Conservation (phyloP, 2,113 vertebrate species). For the Percopsis transmontana region DNA sequence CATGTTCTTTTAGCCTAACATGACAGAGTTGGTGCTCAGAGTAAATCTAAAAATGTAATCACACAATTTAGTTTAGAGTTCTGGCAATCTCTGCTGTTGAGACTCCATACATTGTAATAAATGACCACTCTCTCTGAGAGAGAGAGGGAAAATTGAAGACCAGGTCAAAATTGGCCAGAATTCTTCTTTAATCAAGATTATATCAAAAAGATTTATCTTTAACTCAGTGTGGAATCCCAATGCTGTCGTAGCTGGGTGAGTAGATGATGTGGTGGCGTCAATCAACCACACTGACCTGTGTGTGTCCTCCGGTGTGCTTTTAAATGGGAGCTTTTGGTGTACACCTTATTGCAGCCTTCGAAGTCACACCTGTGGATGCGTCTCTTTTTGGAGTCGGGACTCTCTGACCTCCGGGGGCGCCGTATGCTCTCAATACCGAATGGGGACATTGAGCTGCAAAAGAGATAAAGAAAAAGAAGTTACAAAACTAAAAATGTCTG, state of each 20-base stretch:
- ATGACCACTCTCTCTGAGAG: too few species aligned
- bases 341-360: conserved; percentile 99
- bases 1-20: too few species aligned
- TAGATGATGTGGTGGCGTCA: background rate
- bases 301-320: conserved; percentile 98
- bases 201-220: too few species aligned
- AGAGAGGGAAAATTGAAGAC: too few species aligned
- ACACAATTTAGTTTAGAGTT: too few species aligned
- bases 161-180: too few species aligned
- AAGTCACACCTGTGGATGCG: conserved; percentile 99
- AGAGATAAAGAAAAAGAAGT: conserved; percentile 30
- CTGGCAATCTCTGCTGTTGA: too few species aligned
- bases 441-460: conserved; percentile 92
- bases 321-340: conserved; percentile 99
- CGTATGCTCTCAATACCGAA: conserved; percentile 99
- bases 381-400: conserved; percentile 95
- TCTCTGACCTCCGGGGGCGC: conserved; percentile 93
- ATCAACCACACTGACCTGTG: conserved; percentile 81
- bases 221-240: background rate
- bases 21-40: too few species aligned
- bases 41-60: too few species aligned
- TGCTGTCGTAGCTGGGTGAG: background rate
- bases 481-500: background rate
- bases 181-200: too few species aligned
- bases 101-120: too few species aligned